A percentile compares a stretch with the other conserved stretches of the same genome.
These are phyloP conservation scores for Myodes glareolus DNA, from an alignment of 2,113 vertebrate species.

Conservation along the genomic window DNA sequence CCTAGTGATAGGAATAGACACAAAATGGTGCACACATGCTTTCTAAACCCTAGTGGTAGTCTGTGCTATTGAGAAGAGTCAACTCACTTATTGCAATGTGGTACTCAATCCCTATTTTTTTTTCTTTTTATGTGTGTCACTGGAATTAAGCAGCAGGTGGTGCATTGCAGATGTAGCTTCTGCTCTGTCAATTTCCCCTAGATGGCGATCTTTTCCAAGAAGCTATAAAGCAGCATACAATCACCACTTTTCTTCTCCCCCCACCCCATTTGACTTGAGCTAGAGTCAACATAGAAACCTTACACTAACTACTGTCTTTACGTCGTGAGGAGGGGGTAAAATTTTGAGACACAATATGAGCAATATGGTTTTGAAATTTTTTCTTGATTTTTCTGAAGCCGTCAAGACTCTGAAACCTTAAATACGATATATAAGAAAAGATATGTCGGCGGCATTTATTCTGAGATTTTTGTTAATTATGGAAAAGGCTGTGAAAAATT, in stretches of 20 bases:
- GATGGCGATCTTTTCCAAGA: constrained; percentile 71
- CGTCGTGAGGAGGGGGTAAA: not conserved
- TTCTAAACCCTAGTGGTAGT: not conserved
- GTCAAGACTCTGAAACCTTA: not conserved
- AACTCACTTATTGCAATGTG: not conserved
- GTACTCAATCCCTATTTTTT: not conserved
- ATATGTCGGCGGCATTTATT: not conserved
- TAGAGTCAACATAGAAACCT: not conserved
- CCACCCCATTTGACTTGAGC: not conserved
- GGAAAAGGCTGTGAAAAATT: not conserved
- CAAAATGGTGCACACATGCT: not conserved
- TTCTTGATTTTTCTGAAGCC: not conserved
- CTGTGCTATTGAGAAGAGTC: not conserved
- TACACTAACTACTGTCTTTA: not conserved
- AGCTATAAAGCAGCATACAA: not conserved
- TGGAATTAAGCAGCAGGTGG: not conserved
- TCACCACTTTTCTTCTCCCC: not conserved
- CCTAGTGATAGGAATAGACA: not conserved
- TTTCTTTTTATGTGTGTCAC: not conserved
- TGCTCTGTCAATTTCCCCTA: constrained; percentile 19
- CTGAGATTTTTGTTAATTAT: not conserved
- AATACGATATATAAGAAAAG: not conserved
- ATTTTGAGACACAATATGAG: not conserved
- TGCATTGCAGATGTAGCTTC: constrained; percentile 53
- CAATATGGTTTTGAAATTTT: not conserved